Conservation (phyloP, 1,140 invertebrate species). For the Maniola jurtina region DNA sequence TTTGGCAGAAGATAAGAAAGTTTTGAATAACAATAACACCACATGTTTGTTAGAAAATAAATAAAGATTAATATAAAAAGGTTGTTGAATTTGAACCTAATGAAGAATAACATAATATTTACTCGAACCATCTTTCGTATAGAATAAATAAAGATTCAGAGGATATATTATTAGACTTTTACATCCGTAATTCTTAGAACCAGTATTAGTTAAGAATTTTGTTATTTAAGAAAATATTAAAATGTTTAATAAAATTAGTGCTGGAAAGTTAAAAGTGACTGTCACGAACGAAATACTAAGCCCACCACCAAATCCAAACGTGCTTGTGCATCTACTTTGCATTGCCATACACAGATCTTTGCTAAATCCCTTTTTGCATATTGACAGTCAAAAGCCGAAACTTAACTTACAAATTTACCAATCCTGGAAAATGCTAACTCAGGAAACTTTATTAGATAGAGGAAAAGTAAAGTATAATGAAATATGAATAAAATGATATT, state of each 20-base stretch:
- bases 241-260: slow-evolving; percentile 27
- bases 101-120: not conserved
- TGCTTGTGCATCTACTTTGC: slow-evolving; percentile 58
- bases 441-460: no score
- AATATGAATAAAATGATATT: no score
- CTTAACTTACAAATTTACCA: not conserved
- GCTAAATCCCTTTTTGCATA: slow-evolving; percentile 8
- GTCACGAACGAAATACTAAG: slow-evolving; percentile 39
- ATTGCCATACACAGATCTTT: slow-evolving; percentile 25
- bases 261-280: slow-evolving; percentile 26
- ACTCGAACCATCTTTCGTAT: not conserved
- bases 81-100: not conserved
- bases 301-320: slow-evolving; percentile 64
- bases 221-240: slow-evolving; percentile 10
- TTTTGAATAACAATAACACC: no score
- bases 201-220: slow-evolving; percentile 9
- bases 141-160: not conserved
- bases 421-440: no score
- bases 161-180: not conserved
- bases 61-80: not conserved
- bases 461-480: no score
- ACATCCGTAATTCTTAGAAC: not conserved
- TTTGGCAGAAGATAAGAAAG: no score
- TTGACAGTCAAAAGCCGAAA: not conserved
- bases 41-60: no score